Percentiles rank a stretch among this genome's conserved stretches.
Conservation (phyloP, 2,797 vertebrate genomes). For the Brotula barbata region DNA sequence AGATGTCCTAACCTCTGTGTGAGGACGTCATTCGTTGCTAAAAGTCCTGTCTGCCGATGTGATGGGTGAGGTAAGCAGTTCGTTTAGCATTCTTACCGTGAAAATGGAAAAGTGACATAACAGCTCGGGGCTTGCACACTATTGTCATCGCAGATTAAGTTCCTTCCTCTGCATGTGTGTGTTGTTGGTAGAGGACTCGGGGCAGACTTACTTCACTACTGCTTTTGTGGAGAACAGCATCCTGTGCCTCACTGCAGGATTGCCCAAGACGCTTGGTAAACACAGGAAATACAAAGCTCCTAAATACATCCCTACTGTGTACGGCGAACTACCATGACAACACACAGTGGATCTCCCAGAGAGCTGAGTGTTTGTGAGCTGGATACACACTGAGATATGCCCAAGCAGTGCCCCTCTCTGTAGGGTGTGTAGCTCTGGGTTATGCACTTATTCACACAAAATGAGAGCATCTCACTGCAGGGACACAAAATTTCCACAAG, state of each 20-base stretch:
- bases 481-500: conserved; percentile 46
- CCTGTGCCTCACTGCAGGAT: conserved; percentile 58
- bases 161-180: conserved; percentile 40
- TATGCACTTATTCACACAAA: conserved; percentile 46
- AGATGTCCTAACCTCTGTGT: conserved; percentile 44
- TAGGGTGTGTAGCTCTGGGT: conserved; percentile 45
- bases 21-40: conserved; percentile 39
- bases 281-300: conserved; percentile 69
- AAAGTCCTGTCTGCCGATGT: conserved; percentile 27
- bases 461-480: conserved; percentile 40
- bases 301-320: conserved; percentile 66
- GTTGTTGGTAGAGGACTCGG: conserved; percentile 30
- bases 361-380: conserved; percentile 47
- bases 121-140: conserved; percentile 47
- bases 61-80: conserved; percentile 17
- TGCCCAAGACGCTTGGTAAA: conserved; percentile 67
- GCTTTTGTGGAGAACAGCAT: conserved; percentile 57
- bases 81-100: conserved; percentile 44
- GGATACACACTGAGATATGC: conserved; percentile 74
- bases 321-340: conserved; percentile 71
- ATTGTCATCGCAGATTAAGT: conserved; percentile 59
- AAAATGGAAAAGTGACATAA: conserved; percentile 52
- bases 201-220: conserved; percentile 33
- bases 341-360: conserved; percentile 60
- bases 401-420: conserved; percentile 64